These are phyloP conservation scores for Vanessa atalanta DNA, from an alignment of 1,140 invertebrate species.

Conservation along the genomic window DNA sequence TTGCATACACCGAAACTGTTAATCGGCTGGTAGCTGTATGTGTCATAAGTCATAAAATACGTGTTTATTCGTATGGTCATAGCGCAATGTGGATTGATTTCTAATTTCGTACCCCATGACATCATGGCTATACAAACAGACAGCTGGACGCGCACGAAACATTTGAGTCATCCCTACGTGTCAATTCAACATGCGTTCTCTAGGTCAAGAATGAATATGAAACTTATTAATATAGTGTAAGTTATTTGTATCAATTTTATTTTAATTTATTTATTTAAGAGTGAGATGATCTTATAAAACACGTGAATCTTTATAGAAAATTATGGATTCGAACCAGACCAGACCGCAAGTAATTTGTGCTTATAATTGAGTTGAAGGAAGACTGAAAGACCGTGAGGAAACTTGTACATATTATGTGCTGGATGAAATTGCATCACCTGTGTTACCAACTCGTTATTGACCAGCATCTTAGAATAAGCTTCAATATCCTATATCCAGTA, in stretches of 20 bases:
- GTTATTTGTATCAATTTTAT: not conserved
- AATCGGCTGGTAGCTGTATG: conserved; percentile 28
- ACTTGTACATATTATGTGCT: too few relatives aligned
- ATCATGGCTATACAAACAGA: conserved; percentile 53
- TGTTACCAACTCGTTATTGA: too few relatives aligned
- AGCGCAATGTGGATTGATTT: conserved; percentile 48
- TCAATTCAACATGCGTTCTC: conserved; percentile 21
- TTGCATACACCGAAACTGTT: conserved; percentile 10
- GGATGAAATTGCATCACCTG: too few relatives aligned
- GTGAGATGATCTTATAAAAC: too few relatives aligned
- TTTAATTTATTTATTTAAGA: too few relatives aligned
- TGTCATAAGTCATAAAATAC: conserved; percentile 53
- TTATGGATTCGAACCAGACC: too few relatives aligned
- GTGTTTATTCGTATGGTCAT: conserved; percentile 48
- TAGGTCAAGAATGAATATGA: conserved; percentile 29
- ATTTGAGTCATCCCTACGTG: conserved; percentile 36
- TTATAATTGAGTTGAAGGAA: too few relatives aligned
- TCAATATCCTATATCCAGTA: too few relatives aligned
- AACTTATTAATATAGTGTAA: not conserved
- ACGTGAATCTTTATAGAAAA: too few relatives aligned
- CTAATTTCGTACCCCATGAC: conserved; percentile 56
- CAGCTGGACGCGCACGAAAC: conserved; percentile 42
- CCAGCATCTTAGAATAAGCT: too few relatives aligned
- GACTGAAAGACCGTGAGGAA: too few relatives aligned
- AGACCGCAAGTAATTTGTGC: too few relatives aligned